Base-by-base conservation (phyloP, 2,797 vertebrate genomes). In the Coreius guichenoti region DNA sequence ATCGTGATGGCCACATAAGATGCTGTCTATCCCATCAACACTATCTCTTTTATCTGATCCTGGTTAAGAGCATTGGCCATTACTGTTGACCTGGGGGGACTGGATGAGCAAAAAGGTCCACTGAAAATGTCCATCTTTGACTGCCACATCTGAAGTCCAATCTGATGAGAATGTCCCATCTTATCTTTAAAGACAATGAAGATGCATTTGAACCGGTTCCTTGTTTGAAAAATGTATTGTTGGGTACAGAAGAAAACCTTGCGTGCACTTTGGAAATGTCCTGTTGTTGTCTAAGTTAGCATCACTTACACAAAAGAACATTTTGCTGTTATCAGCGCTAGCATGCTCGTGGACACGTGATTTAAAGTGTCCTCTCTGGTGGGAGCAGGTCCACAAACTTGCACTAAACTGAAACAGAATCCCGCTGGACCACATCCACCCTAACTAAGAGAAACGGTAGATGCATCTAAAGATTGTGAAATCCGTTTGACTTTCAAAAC, bases 51-150 rank as follows among this genome's bases (percentile, higher is more conserved):
- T 91, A 87, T 92, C 90, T 91, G 89, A 91, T 91, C 90, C 90
- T 90, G 80, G 90, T 92, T 93, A 91, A 90, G 90, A 91, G 91
- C 83, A 90, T 63, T 49, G 88, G 89, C 90, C 90, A 91, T 93
- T 89, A 87, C 89, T 87, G 89, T 90, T 93, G 92, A 93, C 92
- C 92, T 82, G 89, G 91, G 93, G 90, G 90, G 92, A 94, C 92
- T 91, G 93, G 87, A 83, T 70, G 72, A 86, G 86, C 80, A 88
- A 89, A 90, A 88, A 80, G 82, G 86, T 70, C 74, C 85, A 85
- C 83, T 88, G 75, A 87, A 90, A 86, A 81, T 80, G 86, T 81
- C 81, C 68, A 68, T 84, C 86, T 88, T 89, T 88, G 87, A 87
- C 87, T 80, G 86, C 77, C 87, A 87, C 89, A 90, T 88, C 89